Conservation (phyloP, 2,888 invertebrate genomes). For the Polymixis lichenea region DNA sequence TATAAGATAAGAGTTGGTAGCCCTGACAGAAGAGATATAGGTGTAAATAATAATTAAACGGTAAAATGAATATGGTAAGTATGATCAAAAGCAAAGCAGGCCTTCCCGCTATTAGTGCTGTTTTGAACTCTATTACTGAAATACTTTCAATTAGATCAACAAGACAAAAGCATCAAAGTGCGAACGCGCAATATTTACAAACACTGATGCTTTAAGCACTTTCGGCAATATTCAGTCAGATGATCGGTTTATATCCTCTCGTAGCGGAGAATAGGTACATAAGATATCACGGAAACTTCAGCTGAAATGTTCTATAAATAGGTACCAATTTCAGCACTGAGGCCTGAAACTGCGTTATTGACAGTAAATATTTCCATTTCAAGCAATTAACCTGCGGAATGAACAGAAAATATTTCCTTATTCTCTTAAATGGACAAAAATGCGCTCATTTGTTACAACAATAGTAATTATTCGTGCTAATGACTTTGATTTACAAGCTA, state of each 20-base stretch:
- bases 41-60: slow-evolving; percentile 29
- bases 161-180: slow-evolving; percentile 52
- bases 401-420: slow-evolving; percentile 4
- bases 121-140: slow-evolving; percentile 16
- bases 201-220: slow-evolving; percentile 59
- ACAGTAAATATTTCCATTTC: slow-evolving; percentile 5
- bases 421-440: neutral
- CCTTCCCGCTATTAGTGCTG: neutral
- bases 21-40: slow-evolving; percentile 13
- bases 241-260: slow-evolving; percentile 56
- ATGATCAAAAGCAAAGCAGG: neutral
- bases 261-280: slow-evolving; percentile 36
- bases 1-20: slow-evolving; percentile 35
- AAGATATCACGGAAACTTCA: slow-evolving; percentile 49
- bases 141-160: slow-evolving; percentile 45
- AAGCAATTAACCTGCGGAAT: neutral
- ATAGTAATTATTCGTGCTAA: slow-evolving; percentile 56
- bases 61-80: neutral
- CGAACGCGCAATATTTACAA: slow-evolving; percentile 59
- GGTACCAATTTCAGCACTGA: slow-evolving; percentile 4
- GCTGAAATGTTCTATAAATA: slow-evolving; percentile 35
- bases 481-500: slow-evolving; percentile 72
- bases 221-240: slow-evolving; percentile 51
- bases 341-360: slow-evolving; percentile 11
- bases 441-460: slow-evolving; percentile 20